These are phyloP conservation scores for Bergia puertoricense DNA, from an alignment of 92 coral and sea anemone genomes.

Conservation along the genomic window DNA sequence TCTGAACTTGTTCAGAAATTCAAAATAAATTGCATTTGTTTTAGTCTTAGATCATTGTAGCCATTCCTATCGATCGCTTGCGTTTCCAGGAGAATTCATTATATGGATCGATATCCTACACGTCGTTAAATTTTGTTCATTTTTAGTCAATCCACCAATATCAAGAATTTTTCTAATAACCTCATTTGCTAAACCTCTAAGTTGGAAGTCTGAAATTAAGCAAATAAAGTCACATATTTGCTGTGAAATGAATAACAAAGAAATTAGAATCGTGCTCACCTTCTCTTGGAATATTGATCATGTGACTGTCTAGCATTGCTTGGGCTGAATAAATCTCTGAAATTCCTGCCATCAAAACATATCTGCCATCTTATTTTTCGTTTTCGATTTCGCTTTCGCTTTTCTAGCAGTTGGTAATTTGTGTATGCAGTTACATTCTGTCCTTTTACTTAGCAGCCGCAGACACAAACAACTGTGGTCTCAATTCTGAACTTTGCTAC, in stretches of 20 bases:
- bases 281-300: slow-evolving; percentile 47
- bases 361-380: neutral
- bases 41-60: too few relatives aligned
- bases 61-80: too few relatives aligned
- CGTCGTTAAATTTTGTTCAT: too few relatives aligned
- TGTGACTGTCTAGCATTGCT: slow-evolving; percentile 83
- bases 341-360: slow-evolving; percentile 62
- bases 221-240: neutral
- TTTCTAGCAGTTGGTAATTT: neutral
- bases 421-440: slow-evolving; percentile 19
- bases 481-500: slow-evolving; percentile 20
- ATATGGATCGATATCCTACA: too few relatives aligned
- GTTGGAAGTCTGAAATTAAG: neutral
- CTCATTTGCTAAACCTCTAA: too few relatives aligned
- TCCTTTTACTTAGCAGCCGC: slow-evolving; percentile 17
- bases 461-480: slow-evolving; percentile 25
- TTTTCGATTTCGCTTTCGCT: neutral
- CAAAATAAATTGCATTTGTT: too few relatives aligned
- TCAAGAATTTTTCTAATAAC: too few relatives aligned
- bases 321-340: slow-evolving; percentile 70
- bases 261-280: slow-evolving; percentile 5
- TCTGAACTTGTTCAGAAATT: too few relatives aligned
- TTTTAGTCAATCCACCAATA: too few relatives aligned
- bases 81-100: too few relatives aligned
- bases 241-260: neutral